Percentiles rank a stretch among this genome's conserved stretches.
phyloP scores from a whole-genome alignment of 2,888 invertebrate genomes.

The Leptogaster cylindrica region DNA sequence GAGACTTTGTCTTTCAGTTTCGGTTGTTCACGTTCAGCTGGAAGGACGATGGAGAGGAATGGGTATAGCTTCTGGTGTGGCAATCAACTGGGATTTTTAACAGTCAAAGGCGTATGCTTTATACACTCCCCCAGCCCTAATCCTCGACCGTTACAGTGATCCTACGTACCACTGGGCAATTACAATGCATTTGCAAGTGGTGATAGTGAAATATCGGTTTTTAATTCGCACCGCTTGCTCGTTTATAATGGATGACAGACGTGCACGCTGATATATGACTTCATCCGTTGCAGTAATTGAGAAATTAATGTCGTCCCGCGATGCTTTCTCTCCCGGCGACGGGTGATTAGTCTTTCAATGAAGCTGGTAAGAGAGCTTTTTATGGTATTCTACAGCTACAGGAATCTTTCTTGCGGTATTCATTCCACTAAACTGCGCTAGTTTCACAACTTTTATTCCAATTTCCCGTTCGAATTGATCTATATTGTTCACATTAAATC shows the following conservation, averaged over 20 bases:
- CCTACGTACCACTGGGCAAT: constrained; percentile 11
- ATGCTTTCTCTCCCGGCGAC: constrained; percentile 4
- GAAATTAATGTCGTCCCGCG: constrained; percentile 16
- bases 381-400: background rate
- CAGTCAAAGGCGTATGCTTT: no score
- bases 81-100: no score
- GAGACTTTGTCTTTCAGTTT: constrained; percentile 2
- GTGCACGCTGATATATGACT: constrained; percentile 4
- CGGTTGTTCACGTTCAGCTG: background rate
- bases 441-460: constrained; percentile 1
- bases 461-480: no score
- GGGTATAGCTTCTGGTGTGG: no score
- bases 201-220: background rate
- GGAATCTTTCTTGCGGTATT: background rate
- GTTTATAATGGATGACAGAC: background rate
- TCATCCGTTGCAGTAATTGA: constrained; percentile 23
- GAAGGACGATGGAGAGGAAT: no score
- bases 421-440: background rate
- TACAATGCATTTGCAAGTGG: constrained; percentile 6
- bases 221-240: background rate
- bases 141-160: no score
- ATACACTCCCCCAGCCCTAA: no score
- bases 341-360: constrained; percentile 19
- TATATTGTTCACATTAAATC: no score
- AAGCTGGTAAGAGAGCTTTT: background rate